A percentile compares a stretch with the other conserved stretches of the same genome.
These are phyloP conservation scores for Ectemnius cavifrons DNA, from an alignment of 2,888 invertebrate genomes.

Conservation along the genomic window DNA sequence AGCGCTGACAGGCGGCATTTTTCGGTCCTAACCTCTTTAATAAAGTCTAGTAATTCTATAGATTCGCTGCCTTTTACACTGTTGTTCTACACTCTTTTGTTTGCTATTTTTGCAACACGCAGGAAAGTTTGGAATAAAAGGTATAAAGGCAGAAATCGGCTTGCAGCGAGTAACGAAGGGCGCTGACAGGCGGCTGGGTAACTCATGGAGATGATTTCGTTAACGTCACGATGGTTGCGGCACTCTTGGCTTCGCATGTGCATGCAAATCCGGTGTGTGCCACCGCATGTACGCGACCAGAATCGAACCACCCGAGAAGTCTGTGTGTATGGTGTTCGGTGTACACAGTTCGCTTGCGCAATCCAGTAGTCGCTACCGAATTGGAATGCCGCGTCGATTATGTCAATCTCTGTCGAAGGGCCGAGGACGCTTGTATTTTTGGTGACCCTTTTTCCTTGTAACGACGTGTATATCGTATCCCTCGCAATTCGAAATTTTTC, in stretches of 20 bases:
- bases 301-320: constrained; percentile 22
- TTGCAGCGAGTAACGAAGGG: not conserved
- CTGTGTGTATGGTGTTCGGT: not conserved
- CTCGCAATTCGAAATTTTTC: too few species aligned
- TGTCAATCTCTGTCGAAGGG: constrained; percentile 18
- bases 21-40: too few species aligned
- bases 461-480: not conserved
- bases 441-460: not conserved
- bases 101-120: too few species aligned
- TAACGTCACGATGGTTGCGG: constrained; percentile 18
- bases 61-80: too few species aligned
- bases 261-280: constrained; percentile 33
- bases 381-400: constrained; percentile 36
- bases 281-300: constrained; percentile 26
- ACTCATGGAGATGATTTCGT: constrained; percentile 32
- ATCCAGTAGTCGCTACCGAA: constrained; percentile 25
- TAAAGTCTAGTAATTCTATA: too few species aligned
- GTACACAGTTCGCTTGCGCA: constrained; percentile 26
- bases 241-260: constrained; percentile 25
- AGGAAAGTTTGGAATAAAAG: too few species aligned
- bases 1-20: not conserved
- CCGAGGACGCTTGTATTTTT: constrained; percentile 17
- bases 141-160: not conserved
- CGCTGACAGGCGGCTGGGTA: not conserved
- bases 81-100: too few species aligned